Percentiles rank a stretch among this genome's conserved stretches.
Conservation (phyloP, 2,888 invertebrate species). For the Lithodes maja region DNA sequence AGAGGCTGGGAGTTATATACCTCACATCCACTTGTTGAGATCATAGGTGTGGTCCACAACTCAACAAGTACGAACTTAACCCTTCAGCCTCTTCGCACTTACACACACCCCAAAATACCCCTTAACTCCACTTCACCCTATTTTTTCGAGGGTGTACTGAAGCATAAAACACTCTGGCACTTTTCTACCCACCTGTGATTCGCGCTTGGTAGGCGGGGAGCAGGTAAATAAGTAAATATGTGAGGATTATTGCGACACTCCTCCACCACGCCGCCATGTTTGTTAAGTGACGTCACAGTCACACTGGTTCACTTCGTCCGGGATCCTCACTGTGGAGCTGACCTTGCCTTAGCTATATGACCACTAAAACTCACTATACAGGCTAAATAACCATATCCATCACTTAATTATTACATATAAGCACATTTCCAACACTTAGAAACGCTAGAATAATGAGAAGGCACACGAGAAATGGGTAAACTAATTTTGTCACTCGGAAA, state of each 20-base stretch:
- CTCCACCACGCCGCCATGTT: conserved; percentile 36
- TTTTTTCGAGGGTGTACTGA: not conserved
- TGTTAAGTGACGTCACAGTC: conserved; percentile 26
- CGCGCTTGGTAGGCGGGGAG: conserved; percentile 6
- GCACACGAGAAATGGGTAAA: not conserved
- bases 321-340: not conserved
- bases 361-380: not conserved
- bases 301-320: not conserved
- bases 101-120: not conserved
- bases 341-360: not conserved
- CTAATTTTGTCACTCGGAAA: not conserved
- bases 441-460: not conserved
- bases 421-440: not conserved
- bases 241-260: conserved; percentile 21
- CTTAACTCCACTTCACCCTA: not conserved
- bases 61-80: not conserved
- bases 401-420: not conserved
- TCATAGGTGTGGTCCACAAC: not conserved
- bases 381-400: not conserved
- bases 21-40: not conserved
- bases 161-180: not conserved
- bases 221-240: conserved; percentile 17
- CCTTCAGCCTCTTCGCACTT: not conserved
- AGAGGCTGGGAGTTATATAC: not conserved
- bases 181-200: conserved; percentile 29